phyloP scores from a whole-genome alignment of 2,113 vertebrate species.

The Willisornis vidua region DNA sequence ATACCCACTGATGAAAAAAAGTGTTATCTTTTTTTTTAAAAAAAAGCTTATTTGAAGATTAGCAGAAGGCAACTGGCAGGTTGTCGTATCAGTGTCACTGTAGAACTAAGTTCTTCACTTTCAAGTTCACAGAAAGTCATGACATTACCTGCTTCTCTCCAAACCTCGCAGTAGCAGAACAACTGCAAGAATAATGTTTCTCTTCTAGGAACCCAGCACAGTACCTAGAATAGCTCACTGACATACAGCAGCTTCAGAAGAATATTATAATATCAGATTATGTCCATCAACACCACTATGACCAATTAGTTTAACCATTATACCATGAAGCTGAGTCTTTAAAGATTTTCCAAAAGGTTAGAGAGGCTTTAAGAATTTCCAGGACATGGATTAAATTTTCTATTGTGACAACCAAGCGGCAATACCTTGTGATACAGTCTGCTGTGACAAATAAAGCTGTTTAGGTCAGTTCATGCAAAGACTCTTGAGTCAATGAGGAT shows the following conservation, averaged over 20 bases:
- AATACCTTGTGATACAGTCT: conserved; percentile 58
- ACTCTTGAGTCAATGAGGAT: neutral
- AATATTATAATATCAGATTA: neutral
- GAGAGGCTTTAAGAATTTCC: neutral
- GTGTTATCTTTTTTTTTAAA: neutral
- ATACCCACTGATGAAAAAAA: neutral
- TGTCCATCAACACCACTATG: neutral
- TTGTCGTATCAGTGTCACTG: neutral
- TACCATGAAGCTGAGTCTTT: neutral
- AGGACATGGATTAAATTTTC: neutral
- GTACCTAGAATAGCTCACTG: neutral
- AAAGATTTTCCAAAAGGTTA: neutral
- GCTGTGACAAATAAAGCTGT: conserved; percentile 25
- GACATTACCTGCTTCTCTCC: neutral
- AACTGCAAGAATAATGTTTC: neutral
- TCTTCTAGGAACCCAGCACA: neutral
- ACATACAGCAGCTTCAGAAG: neutral
- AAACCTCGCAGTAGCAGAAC: neutral
- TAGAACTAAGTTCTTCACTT: neutral
- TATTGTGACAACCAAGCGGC: conserved; percentile 19
- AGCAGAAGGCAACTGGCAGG: neutral
- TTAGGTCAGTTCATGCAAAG: conserved; percentile 50
- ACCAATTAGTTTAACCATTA: neutral
- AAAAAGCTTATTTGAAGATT: neutral
- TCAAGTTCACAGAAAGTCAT: neutral